Evolutionary conservation across 64 coral and sea anemone genomes (phyloP).

Genomic region (Actinia tenebrosa): DNA sequence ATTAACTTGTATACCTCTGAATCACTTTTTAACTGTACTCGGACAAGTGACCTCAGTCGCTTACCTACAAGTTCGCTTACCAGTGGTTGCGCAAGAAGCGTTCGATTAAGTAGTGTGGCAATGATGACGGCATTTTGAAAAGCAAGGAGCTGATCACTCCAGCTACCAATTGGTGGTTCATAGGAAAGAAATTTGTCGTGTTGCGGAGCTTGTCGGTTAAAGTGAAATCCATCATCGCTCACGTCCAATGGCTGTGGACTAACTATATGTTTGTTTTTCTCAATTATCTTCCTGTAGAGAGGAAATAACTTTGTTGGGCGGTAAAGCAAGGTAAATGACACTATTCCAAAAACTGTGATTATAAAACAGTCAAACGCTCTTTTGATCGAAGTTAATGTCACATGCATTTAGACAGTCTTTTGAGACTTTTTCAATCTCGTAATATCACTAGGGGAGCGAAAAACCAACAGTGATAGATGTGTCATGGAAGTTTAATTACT

Average conservation of each 20-base stretch:
- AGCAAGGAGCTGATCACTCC: conserved; percentile 76
- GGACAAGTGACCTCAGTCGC: conserved; percentile 27
- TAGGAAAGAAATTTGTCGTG: conserved; percentile 68
- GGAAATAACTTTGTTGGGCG: conserved; percentile 56
- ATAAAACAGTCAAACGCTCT: conserved; percentile 48
- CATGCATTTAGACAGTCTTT: neutral
- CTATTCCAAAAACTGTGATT: conserved; percentile 41
- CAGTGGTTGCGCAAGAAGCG: conserved; percentile 58
- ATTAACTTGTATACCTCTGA: conserved; percentile 39
- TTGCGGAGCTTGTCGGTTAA: neutral
- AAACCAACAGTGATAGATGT: neutral
- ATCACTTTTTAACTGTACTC: conserved; percentile 29
- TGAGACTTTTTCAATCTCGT: too few relatives aligned
- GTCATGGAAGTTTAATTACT: neutral
- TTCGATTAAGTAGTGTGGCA: conserved; percentile 65
- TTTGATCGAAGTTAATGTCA: conserved; percentile 52
- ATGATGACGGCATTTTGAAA: conserved; percentile 85
- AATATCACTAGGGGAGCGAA: neutral
- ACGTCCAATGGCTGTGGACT: neutral
- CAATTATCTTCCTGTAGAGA: too few relatives aligned
- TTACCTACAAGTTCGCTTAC: conserved; percentile 59
- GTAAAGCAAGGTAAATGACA: conserved; percentile 55
- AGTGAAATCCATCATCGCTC: conserved; percentile 65
- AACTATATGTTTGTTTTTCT: too few relatives aligned
- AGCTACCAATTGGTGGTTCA: conserved; percentile 74